Conservation (phyloP, 92 coral and sea anemone species). For the Bergia puertoricense region DNA sequence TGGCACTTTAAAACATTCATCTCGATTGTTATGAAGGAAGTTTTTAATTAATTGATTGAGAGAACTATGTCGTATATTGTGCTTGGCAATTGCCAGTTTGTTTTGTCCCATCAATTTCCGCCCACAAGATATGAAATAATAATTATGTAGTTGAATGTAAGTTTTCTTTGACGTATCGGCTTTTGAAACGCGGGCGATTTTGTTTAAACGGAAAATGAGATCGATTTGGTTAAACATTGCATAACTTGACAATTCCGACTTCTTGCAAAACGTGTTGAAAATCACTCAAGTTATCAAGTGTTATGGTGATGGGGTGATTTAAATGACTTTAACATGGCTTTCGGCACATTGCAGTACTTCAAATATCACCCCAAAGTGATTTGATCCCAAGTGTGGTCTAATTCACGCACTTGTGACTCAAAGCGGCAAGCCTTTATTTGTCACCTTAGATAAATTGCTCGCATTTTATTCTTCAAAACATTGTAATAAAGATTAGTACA, state of each 20-base stretch:
- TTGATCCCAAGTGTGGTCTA: constrained; percentile 11
- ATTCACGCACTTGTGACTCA: constrained; percentile 47
- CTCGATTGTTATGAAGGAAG: background rate
- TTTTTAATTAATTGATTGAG: constrained; percentile 72
- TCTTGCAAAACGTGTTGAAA: constrained; percentile 22
- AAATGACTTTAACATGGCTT: constrained; percentile 24
- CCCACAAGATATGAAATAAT: constrained; percentile 59
- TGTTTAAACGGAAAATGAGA: constrained; percentile 42
- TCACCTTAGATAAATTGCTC: constrained; percentile 64
- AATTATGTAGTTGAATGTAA: constrained; percentile 6
- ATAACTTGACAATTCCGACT: constrained; percentile 35
- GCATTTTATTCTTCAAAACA: constrained; percentile 55
- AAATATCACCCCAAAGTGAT: constrained; percentile 3
- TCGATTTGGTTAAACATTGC: constrained; percentile 38
- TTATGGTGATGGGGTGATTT: constrained; percentile 6
- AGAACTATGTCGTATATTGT: constrained; percentile 68
- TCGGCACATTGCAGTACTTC: constrained; percentile 9
- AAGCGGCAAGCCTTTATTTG: constrained; percentile 54
- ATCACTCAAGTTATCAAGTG: constrained; percentile 18
- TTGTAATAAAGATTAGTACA: constrained; percentile 59
- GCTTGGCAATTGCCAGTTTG: constrained; percentile 67
- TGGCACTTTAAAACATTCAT: background rate
- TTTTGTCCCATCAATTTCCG: constrained; percentile 69
- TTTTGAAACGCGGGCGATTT: constrained; percentile 27
- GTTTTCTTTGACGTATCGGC: constrained; percentile 36